These are phyloP conservation scores for Perdita meconis DNA, from an alignment of 2,888 invertebrate species.

Conservation along the genomic window DNA sequence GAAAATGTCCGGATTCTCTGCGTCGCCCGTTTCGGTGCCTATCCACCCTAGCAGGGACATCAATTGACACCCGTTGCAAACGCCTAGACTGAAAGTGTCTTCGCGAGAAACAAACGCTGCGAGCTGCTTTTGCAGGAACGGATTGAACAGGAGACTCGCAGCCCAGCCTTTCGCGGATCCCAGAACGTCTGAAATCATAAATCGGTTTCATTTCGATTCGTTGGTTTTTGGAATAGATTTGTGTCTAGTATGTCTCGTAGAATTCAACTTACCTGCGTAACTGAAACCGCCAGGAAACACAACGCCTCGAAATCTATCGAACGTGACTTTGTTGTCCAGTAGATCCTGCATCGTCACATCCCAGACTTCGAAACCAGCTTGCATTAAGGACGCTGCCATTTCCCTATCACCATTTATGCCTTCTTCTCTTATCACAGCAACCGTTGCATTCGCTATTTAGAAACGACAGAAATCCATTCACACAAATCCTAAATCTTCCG, in stretches of 20 bases:
- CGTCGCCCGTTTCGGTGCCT: conserved; percentile 83
- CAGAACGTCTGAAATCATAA: conserved; percentile 89
- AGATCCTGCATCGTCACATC: conserved; percentile 98
- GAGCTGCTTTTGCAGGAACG: conserved; percentile 91
- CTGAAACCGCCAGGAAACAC: conserved; percentile 99
- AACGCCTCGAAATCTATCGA: conserved; percentile 94
- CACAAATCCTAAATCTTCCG: too few relatives aligned
- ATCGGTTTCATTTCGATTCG: conserved; percentile 8
- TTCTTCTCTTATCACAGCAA: conserved; percentile 98
- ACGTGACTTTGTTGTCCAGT: conserved; percentile 88
- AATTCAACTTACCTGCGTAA: conserved; percentile 91
- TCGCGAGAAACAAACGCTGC: conserved; percentile 88
- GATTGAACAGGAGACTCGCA: conserved; percentile 93
- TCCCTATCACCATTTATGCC: conserved; percentile 98
- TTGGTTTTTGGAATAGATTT: too few relatives aligned
- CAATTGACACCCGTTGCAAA: conserved; percentile 99
- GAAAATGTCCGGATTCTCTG: conserved; percentile 84
- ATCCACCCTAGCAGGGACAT: conserved; percentile 98
- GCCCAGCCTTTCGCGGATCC: conserved; percentile 99
- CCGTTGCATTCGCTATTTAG: conserved; percentile 85
- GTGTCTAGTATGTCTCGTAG: too few relatives aligned
- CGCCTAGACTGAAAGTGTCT: conserved; percentile 97
- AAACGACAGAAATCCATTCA: background rate
- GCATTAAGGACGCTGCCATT: conserved; percentile 95
- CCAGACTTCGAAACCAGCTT: conserved; percentile 96